These are phyloP conservation scores for Nephrotoma appendiculata DNA, from an alignment of 2,888 invertebrate species.

Conservation along the genomic window DNA sequence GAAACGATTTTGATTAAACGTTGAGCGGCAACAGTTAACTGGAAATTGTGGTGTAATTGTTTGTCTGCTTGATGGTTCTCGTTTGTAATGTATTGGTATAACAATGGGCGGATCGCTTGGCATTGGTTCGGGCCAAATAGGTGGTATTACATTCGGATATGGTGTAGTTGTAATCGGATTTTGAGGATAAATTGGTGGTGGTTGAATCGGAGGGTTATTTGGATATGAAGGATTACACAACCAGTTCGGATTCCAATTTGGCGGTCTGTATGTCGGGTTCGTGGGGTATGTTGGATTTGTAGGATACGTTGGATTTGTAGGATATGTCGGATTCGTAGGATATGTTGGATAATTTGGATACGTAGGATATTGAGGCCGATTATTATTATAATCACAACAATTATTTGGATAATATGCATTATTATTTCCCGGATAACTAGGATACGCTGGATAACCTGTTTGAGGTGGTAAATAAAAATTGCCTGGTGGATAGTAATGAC, in stretches of 20 bases:
- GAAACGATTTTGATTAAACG: constrained; percentile 33
- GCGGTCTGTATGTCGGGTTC: constrained; percentile 7
- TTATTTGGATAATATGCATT: neutral
- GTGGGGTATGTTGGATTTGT: neutral
- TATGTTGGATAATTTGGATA: neutral
- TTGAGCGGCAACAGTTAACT: constrained; percentile 27
- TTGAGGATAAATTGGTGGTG: neutral
- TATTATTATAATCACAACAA: neutral
- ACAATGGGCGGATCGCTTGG: neutral
- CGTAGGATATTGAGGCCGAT: neutral
- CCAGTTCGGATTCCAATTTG: constrained; percentile 6
- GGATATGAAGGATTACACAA: neutral
- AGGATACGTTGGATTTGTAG: neutral
- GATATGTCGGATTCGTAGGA: neutral
- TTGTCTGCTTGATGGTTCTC: neutral
- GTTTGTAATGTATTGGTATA: neutral
- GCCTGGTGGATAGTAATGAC: constrained; percentile 4
- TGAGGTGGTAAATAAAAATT: neutral
- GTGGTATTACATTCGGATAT: neutral
- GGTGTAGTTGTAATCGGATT: neutral
- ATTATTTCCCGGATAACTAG: neutral
- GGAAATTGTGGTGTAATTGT: neutral
- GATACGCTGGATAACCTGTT: neutral
- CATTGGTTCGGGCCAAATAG: neutral
- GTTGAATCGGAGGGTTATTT: neutral